Evolutionary conservation across 2,888 invertebrate genomes (phyloP), one percentile per base, ranked within the genome.

Genomic region (Drosophila crucigera): DNA sequence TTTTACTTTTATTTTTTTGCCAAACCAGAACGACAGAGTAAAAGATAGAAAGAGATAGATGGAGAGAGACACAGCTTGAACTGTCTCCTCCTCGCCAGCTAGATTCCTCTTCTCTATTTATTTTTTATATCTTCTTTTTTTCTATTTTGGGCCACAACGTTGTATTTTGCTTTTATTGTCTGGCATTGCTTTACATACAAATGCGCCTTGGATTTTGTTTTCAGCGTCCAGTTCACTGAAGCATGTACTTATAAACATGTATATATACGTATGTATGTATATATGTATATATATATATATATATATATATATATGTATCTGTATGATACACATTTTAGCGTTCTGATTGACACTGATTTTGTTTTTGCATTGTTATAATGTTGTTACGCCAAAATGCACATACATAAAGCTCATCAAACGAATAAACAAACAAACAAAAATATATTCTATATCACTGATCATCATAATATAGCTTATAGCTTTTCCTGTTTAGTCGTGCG

Each of bases 291-390:
- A 47, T 37, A 25, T 28, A 28, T 3, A 28, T 30, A 43, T 19
- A 43, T 58, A 43, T 30, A 30, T 30, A 30, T 30, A 30, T 30
- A 30, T 30, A 30, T 30, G 4, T 30, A 30, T 43, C 0, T 54
- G 43, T 70, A 31, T 4, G 22, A 35, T 47, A 35, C 35, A 16
- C 16, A 43, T 43, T 35, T 66, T n/a, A 61, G 67, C 39, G 52
- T 59, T 50, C 55, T 67, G 82, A 75, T 82, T 80, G 78, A 82
- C 82, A 82, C 71, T 82, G 80, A 75, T 78, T 82, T 82, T 78
- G 52, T 78, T 65, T 63, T 66, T 35, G 11, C 49, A 52, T 55
- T 68, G 52, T 62, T 52, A 65, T 58, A 68, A 68, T 73, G 55
- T 78, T 52, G 41, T 55, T 33, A 47, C 43, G 52, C 37, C 62